Evolutionary conservation across 1,140 invertebrate genomes (phyloP).

Genomic region (Drosophila persimilis): DNA sequence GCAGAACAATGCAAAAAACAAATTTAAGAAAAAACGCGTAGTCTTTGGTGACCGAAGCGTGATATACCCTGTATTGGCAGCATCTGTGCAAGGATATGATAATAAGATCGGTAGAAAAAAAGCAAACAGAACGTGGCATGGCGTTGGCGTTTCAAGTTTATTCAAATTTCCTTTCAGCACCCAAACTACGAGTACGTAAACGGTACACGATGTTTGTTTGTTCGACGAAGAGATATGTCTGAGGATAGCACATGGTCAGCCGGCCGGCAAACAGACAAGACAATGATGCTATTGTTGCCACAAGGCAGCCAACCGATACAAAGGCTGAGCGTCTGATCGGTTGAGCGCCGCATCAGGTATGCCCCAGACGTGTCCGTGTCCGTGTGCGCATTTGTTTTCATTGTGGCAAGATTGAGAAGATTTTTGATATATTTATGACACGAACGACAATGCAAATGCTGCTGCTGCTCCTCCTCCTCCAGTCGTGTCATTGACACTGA

Average conservation of each 20-base stretch:
- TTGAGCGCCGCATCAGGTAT: conserved; percentile 22
- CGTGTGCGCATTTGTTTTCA: not conserved
- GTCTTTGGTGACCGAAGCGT: too few relatives aligned
- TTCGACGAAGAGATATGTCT: conserved; percentile 6
- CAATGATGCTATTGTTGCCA: conserved; percentile 1
- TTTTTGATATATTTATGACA: conserved; percentile 39
- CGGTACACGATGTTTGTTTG: conserved; percentile 36
- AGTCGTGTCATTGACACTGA: conserved; percentile 36
- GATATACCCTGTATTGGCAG: too few relatives aligned
- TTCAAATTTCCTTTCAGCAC: conserved; percentile 63
- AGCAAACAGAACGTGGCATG: conserved; percentile 40
- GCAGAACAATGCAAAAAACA: conserved; percentile 32
- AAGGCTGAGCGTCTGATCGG: conserved; percentile 10
- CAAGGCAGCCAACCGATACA: conserved; percentile 26
- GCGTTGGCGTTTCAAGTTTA: conserved; percentile 61
- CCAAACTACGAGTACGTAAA: conserved; percentile 15
- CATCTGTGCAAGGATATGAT: too few relatives aligned
- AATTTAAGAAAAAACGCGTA: conserved; percentile 19
- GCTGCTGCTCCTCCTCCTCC: not conserved
- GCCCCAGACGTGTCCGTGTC: conserved; percentile 12
- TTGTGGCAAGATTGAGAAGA: conserved; percentile 3
- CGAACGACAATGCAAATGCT: conserved; percentile 11
- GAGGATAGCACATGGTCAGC: conserved; percentile 48
- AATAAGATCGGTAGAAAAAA: conserved; percentile 28
- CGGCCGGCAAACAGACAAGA: conserved; percentile 11